These are phyloP conservation scores for Magallana ariakensis DNA, from an alignment of 1,140 invertebrate species.

Conservation along the genomic window DNA sequence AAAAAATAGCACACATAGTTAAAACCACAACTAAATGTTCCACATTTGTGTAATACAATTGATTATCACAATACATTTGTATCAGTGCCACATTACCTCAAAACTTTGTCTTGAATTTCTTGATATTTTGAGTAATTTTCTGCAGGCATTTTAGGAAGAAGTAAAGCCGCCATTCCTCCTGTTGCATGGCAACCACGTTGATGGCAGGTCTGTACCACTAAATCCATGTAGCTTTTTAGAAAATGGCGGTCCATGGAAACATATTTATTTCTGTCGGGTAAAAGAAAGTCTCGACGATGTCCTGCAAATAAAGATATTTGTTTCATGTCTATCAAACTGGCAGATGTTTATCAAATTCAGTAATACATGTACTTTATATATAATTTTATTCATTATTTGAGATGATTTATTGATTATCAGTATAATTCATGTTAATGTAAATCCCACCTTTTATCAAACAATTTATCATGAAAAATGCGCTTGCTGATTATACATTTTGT, in stretches of 20 bases:
- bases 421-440: too few species aligned
- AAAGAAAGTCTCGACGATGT: constrained; percentile 82
- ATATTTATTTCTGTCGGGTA: constrained; percentile 87
- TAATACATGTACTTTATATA: too few species aligned
- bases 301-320: constrained; percentile 77
- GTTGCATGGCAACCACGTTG: constrained; percentile 84
- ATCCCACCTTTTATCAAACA: too few species aligned
- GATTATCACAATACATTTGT: too few species aligned
- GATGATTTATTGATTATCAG: too few species aligned
- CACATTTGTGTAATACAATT: too few species aligned
- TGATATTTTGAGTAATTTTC: constrained; percentile 23
- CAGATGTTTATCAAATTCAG: too few species aligned
- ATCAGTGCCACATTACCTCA: not conserved
- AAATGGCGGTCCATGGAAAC: constrained; percentile 85
- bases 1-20: constrained; percentile 63
- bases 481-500: too few species aligned
- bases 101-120: constrained; percentile 45
- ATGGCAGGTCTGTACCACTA: constrained; percentile 85
- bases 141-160: constrained; percentile 75
- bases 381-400: too few species aligned
- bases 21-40: too few species aligned
- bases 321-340: not conserved
- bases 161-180: constrained; percentile 86
- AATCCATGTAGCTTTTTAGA: constrained; percentile 84
- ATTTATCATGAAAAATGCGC: too few species aligned